phyloP scores from a whole-genome alignment of 2,113 vertebrate species.

The Leptocoma aspasia region DNA sequence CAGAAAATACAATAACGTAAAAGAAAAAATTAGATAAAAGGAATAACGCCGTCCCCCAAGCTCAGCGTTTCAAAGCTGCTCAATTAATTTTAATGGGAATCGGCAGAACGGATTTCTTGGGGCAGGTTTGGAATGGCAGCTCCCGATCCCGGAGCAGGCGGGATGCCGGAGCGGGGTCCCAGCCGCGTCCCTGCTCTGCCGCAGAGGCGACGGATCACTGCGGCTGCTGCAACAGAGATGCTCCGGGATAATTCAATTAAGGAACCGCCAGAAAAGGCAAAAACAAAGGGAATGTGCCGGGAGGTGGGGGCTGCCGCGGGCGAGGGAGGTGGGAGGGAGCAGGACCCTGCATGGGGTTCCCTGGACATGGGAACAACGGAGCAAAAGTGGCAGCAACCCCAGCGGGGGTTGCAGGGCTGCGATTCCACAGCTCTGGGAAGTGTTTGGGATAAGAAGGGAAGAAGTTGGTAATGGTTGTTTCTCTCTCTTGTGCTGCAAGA shows the following conservation, averaged over 20 bases:
- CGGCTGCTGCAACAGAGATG: neutral
- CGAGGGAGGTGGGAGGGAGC: neutral
- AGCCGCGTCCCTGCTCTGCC: neutral
- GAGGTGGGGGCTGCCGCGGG: neutral
- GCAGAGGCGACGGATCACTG: neutral
- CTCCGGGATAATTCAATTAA: neutral
- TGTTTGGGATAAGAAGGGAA: neutral
- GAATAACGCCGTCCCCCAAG: neutral
- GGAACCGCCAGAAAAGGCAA: neutral
- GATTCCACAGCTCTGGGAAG: fast-evolving
- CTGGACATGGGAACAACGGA: fast-evolving
- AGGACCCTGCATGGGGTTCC: neutral
- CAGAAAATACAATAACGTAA: neutral
- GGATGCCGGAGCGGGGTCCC: neutral
- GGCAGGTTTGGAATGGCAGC: neutral
- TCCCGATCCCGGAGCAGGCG: neutral
- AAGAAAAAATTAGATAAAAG: slow-evolving; percentile 19
- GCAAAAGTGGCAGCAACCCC: neutral
- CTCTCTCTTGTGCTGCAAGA: neutral
- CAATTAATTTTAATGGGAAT: slow-evolving; percentile 9
- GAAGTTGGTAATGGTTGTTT: neutral
- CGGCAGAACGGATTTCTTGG: neutral
- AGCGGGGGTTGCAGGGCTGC: neutral
- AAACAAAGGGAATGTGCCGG: neutral
- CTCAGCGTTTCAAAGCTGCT: neutral